Evolutionary conservation across 2,797 vertebrate genomes (phyloP).

Genomic region (Aselliscus stoliczkanus): DNA sequence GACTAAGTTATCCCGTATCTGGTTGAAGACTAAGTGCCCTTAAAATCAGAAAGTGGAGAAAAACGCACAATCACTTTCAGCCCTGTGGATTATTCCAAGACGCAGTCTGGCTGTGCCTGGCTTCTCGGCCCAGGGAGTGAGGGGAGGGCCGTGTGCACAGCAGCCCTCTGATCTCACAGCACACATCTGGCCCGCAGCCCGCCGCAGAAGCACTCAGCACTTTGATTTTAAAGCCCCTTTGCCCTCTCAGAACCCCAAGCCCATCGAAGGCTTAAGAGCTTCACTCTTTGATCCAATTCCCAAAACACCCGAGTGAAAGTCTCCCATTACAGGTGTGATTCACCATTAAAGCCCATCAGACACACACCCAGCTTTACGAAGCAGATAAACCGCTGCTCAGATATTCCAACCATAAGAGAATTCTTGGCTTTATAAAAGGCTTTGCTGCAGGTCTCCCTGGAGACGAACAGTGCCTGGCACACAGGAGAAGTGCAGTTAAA

Average conservation of each 20-base stretch:
- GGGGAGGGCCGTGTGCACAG: accelerated
- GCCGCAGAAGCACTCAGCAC: accelerated
- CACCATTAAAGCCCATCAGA: background rate
- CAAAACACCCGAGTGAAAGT: background rate
- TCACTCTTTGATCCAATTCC: background rate
- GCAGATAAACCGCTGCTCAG: accelerated
- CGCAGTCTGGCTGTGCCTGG: accelerated
- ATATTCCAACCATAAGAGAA: too few relatives aligned
- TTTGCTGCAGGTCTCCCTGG: background rate
- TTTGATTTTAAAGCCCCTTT: background rate
- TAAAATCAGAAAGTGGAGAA: background rate
- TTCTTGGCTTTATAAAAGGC: background rate
- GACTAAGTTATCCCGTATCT: background rate
- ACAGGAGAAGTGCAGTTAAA: accelerated
- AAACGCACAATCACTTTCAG: background rate
- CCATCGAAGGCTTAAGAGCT: background rate
- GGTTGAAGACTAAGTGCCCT: background rate
- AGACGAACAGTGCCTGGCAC: background rate
- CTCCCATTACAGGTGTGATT: background rate
- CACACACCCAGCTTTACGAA: background rate
- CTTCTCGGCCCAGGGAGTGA: accelerated
- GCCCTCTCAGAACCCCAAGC: background rate
- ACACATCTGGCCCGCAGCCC: background rate
- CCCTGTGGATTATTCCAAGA: accelerated
- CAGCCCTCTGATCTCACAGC: background rate